Evolutionary conservation across 2,888 invertebrate genomes (phyloP).

Genomic region (Cataglyphis rosenhaueri): DNA sequence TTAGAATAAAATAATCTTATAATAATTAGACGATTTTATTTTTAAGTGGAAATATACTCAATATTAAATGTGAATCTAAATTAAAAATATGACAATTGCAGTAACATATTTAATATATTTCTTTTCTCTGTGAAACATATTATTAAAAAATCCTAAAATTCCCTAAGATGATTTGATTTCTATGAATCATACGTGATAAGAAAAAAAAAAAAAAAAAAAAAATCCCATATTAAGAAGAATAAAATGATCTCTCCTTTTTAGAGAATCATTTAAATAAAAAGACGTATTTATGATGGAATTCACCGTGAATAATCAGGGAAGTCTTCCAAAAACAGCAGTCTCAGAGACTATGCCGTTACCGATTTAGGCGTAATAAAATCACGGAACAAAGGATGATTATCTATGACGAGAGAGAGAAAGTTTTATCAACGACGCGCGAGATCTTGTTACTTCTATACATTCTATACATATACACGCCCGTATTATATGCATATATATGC

Average conservation of each 20-base stretch:
- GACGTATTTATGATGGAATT: background rate
- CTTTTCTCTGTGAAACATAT: background rate
- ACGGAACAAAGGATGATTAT: constrained; percentile 70
- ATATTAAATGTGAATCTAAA: background rate
- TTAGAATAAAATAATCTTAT: background rate
- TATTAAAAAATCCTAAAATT: background rate
- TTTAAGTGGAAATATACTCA: background rate
- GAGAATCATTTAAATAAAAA: background rate
- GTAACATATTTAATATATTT: background rate
- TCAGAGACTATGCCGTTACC: constrained; percentile 27
- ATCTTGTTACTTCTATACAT: constrained; percentile 47
- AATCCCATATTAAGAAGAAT: background rate
- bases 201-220: background rate
- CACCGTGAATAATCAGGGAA: background rate
- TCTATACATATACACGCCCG: background rate
- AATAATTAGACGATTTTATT: background rate
- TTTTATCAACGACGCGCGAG: constrained; percentile 53
- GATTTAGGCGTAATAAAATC: constrained; percentile 51
- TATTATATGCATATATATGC: constrained; percentile 12
- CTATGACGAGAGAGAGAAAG: constrained; percentile 52
- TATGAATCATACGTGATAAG: background rate
- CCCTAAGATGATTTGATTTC: background rate
- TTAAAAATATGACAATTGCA: background rate
- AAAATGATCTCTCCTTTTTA: background rate
- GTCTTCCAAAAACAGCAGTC: constrained; percentile 11